Conservation (phyloP, 2,113 vertebrate species). For the Platysternon megacephalum region DNA sequence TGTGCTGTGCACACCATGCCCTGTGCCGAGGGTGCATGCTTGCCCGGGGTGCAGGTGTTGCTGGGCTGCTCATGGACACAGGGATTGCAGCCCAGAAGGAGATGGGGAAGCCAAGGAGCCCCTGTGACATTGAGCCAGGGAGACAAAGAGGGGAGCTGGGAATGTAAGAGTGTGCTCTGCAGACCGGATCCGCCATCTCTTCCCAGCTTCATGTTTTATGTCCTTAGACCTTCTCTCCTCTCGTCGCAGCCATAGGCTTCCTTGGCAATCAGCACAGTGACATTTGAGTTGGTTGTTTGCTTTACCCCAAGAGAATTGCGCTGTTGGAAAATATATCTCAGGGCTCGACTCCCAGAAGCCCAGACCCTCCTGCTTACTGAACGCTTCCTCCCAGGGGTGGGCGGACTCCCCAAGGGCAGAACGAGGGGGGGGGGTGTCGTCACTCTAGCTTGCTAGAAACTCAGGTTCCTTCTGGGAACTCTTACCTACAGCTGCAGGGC, state of each 20-base stretch:
- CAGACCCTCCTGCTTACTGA: fast-evolving
- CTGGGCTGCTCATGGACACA: fast-evolving
- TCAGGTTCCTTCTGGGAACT: not conserved
- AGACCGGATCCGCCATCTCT: not conserved
- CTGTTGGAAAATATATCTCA: not conserved
- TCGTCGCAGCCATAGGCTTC: not conserved
- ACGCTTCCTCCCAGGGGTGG: not conserved
- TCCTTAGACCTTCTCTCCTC: not conserved
- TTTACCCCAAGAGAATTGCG: not conserved
- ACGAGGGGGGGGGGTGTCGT: not conserved
- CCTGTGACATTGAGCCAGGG: not conserved
- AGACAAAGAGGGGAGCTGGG: not conserved
- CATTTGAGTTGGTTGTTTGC: not conserved
- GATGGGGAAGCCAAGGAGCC: fast-evolving
- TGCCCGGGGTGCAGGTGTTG: not conserved
- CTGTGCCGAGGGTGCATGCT: not conserved
- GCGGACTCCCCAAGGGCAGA: not conserved
- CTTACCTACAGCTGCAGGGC: not conserved
- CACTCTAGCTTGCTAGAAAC: not conserved
- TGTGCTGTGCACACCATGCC: not conserved
- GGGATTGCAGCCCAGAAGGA: not conserved
- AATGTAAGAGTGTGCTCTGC: not conserved
- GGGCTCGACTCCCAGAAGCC: not conserved
- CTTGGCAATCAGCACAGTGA: not conserved
- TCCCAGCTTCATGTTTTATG: not conserved